Base-by-base conservation (phyloP, 1,140 invertebrate species). In the Zaprionus taronus region DNA sequence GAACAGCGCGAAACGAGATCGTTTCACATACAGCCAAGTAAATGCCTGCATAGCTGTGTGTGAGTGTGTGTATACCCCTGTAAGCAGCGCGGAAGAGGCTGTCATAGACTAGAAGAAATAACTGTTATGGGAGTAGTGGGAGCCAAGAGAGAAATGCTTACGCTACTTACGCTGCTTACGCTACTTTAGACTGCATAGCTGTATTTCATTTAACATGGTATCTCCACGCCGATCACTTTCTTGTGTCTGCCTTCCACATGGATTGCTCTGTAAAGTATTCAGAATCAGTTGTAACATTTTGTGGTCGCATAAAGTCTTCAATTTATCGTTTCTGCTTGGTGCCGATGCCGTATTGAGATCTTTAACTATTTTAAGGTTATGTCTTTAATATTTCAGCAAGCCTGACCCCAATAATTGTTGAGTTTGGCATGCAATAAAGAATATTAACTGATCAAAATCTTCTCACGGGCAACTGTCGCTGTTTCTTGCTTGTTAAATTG, bases 281-380 rank as follows among this genome's bases (percentile, higher is more conserved):
- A 41, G 12, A 41, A 41, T 41, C 14, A 41, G 15, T n/a, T 15
- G 5, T n/a, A 41, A 41, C 38, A n/a, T 41, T 41, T n/a, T 41
- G 47, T 24, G 47, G 12, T 24, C 20, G 20, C 47, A 14, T 24
- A 24, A 51, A 51, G 20, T 51, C 20, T 22, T 24, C 47, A 11
- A 49, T 22, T 49, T 22, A 49, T 20, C 38, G 38, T 41, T 14
- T 41, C 14, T n/a, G 38, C 15, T 41, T 41, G 38, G 15, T 41
- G n/a, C 2, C 38, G 15, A 41, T 12, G n/a, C 17, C 3, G 7
- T 5, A 49, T 49, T 49, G n/a, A 49, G 17, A 49, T 49, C 47
- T 49, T 49, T 49, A 51, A 24, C 20, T 51, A 51, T 24, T 51
- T 51, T 51, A 14, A 24, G 47, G 47, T 24, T 51, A 51, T 51